A percentile compares a stretch with the other conserved stretches of the same genome.
Conservation (phyloP, 2,797 vertebrate genomes). For the Valencia hispanica region DNA sequence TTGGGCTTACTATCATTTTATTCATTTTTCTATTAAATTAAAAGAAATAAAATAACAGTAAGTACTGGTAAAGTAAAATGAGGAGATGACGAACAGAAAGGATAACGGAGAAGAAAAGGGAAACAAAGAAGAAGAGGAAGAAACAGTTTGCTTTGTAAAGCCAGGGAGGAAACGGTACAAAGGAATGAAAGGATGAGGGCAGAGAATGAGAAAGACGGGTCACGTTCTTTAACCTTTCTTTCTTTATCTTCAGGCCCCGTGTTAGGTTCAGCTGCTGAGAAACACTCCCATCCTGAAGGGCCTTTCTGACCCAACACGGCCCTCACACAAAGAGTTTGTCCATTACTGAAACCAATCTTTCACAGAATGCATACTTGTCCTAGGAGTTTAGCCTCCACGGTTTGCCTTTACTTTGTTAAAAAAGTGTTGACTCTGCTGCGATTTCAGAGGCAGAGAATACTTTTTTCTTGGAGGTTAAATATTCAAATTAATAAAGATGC, state of each 20-base stretch:
- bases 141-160: constrained; percentile 6
- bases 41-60: not conserved
- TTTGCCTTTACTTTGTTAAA: not conserved
- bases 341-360: constrained; percentile 25
- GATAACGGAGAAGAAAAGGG: not conserved
- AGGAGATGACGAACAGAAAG: not conserved
- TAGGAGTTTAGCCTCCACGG: too few species aligned
- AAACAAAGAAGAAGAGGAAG: constrained; percentile 4
- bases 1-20: not conserved
- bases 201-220: constrained; percentile 36
- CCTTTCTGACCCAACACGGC: constrained; percentile 27
- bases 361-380: too few species aligned
- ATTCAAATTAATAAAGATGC: not conserved
- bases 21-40: not conserved
- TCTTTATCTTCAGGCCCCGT: constrained; percentile 14
- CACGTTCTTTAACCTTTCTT: constrained; percentile 48
- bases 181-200: constrained; percentile 19
- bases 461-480: not conserved
- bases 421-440: not conserved
- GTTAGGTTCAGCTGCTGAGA: constrained; percentile 2
- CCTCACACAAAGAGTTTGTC: constrained; percentile 52
- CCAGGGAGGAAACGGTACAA: constrained; percentile 14
- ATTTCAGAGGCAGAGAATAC: not conserved
- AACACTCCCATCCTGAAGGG: constrained; percentile 15
- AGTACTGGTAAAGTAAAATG: not conserved